Base-by-base conservation (phyloP, 2,113 vertebrate genomes). In the Ceratotherium simum region DNA sequence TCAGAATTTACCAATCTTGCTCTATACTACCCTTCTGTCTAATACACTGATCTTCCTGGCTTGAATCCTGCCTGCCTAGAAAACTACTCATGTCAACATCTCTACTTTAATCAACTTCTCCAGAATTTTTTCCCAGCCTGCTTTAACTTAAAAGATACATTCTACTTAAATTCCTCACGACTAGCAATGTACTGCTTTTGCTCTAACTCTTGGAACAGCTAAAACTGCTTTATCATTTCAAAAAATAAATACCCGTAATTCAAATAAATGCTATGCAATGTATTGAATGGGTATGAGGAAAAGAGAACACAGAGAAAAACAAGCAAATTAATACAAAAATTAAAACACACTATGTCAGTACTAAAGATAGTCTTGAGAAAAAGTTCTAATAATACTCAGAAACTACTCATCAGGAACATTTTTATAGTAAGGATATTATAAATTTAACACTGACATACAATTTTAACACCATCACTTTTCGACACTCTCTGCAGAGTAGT, bases 151-250 rank as follows among this genome's bases (percentile, higher is more conserved):
- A 39, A 92, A 96, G 18, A 72, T 62, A 72, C 14, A 76, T 25
- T 96, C 39, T 39, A 27, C 56, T 96, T 96, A 84, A 91, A 96
- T 88, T 88, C 25, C 60, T 95, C 65, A 76, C 33, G 64, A 27
- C 6, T 78, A 94, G 11, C 5, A 83, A 2, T 56, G 60, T 64
- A 82, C 48, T 86, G 12, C 14, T 82, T 95, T 95, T 65, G 92
- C 69, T 65, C 46, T 60, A 95, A 87, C 33, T 84, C 58, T 78
- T 90, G 29, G 56, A 51, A 62, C 3, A 96, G 23, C 51, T 96
- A 93, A 83, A 94, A 90, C 46, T 42, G 5, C 46, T 94, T 81
- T 73, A 91, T 65, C 17, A 91, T 42, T 91, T 93, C 56, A 96
- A 96, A 67, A 84, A 82, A 69, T 39, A 92, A 94, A 67, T 4